phyloP scores from a whole-genome alignment of 2,797 vertebrate genomes.

The Hemitrygon akajei region DNA sequence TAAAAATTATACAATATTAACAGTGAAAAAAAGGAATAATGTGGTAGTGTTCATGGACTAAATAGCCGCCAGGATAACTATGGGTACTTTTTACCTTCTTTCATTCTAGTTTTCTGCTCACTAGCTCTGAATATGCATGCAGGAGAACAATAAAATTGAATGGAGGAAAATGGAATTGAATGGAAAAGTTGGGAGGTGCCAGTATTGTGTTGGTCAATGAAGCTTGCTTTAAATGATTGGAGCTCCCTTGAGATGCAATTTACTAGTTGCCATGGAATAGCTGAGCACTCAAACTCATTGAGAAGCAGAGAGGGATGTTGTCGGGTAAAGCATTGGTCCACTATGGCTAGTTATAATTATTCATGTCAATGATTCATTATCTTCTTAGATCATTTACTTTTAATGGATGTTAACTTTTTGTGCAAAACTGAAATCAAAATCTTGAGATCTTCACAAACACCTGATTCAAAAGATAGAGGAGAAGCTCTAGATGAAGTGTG shows the following conservation, averaged over 20 bases:
- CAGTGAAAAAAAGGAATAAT: no score
- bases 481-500: no score
- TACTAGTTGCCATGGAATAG: background rate
- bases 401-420: no score
- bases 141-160: background rate
- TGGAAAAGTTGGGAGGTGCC: background rate
- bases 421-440: no score
- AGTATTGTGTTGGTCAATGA: background rate
- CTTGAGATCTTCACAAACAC: no score
- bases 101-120: background rate
- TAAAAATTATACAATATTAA: no score
- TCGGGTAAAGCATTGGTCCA: background rate
- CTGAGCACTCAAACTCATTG: background rate
- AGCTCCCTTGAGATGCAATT: no score
- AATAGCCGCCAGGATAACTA: background rate
- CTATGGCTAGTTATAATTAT: background rate
- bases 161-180: no score
- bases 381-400: no score
- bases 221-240: background rate
- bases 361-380: no score
- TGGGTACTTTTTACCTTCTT: background rate
- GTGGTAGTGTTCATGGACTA: no score
- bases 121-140: background rate
- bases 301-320: background rate
- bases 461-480: no score